Conservation (phyloP, 2,797 vertebrate species). For the Etheostoma perlongum region DNA sequence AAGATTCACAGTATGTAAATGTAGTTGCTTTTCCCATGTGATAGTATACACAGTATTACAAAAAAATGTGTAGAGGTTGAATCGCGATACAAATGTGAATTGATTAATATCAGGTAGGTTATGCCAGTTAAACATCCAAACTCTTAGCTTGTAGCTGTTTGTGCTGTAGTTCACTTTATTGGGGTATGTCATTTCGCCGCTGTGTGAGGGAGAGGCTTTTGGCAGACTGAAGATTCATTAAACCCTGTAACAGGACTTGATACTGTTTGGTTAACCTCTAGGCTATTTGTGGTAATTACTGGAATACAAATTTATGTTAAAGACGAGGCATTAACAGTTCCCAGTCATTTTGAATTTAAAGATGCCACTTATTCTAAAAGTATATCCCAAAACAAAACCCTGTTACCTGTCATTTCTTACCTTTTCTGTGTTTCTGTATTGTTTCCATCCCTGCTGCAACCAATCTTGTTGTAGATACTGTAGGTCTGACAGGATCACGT, state of each 20-base stretch:
- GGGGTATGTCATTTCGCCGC: slow-evolving; percentile 60
- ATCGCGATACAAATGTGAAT: too few species aligned
- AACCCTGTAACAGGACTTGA: slow-evolving; percentile 27
- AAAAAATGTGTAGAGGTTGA: too few species aligned
- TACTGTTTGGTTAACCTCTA: slow-evolving; percentile 49
- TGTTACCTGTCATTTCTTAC: not conserved
- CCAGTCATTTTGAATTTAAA: not conserved
- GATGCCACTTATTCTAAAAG: not conserved
- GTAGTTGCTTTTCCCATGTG: too few species aligned
- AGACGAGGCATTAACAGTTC: slow-evolving; percentile 5
- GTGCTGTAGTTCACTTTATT: slow-evolving; percentile 23
- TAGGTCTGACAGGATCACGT: slow-evolving; percentile 28
- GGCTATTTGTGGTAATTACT: slow-evolving; percentile 27
- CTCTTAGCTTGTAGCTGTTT: slow-evolving; percentile 41
- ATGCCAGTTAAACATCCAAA: slow-evolving; percentile 15
- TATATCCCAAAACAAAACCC: not conserved
- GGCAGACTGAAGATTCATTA: slow-evolving; percentile 46
- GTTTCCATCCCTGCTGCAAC: not conserved
- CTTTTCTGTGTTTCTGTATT: slow-evolving; percentile 1
- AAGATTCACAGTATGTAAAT: too few species aligned
- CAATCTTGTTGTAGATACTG: slow-evolving; percentile 46
- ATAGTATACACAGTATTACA: too few species aligned
- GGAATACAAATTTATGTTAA: slow-evolving; percentile 4
- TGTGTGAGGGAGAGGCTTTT: slow-evolving; percentile 46
- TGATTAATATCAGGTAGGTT: slow-evolving; percentile 1